Percentiles rank a stretch among this genome's conserved stretches.
Conservation (phyloP, 2,797 vertebrate genomes). For the Spondyliosoma cantharus region DNA sequence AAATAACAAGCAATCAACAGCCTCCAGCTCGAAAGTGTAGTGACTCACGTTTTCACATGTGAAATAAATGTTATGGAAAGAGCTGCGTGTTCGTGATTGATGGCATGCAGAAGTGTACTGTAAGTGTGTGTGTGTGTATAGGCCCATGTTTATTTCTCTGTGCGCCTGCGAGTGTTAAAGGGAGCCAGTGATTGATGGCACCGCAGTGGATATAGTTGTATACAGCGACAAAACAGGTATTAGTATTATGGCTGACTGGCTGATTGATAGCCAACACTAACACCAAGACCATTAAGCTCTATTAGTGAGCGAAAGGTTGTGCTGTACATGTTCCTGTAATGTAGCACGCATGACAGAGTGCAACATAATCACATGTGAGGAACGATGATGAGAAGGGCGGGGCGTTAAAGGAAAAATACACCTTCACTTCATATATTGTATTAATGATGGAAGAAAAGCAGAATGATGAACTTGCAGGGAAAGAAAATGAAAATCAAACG, state of each 20-base stretch:
- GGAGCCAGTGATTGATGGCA: conserved; percentile 67
- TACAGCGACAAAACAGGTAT: conserved; percentile 57
- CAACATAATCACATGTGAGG: conserved; percentile 25
- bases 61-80: conserved; percentile 58
- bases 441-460: too few species aligned
- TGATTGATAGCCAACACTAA: conserved; percentile 72
- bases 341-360: conserved; percentile 49
- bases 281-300: conserved; percentile 69
- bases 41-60: conserved; percentile 63
- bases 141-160: conserved; percentile 21
- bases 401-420: background rate
- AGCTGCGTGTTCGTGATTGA: conserved; percentile 61
- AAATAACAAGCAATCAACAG: conserved; percentile 73
- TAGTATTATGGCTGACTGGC: conserved; percentile 60
- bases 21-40: conserved; percentile 44
- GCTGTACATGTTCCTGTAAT: conserved; percentile 59
- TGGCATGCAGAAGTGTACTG: conserved; percentile 27
- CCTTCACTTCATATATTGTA: too few species aligned
- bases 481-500: background rate
- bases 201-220: conserved; percentile 55
- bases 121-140: conserved; percentile 26
- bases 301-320: conserved; percentile 58
- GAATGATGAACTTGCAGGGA: background rate
- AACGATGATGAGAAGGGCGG: background rate
- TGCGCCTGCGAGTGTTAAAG: conserved; percentile 42